Evolutionary conservation across 2,888 invertebrate species (phyloP), one percentile per base, ranked within the genome.

Genomic region (Synanthedon myopaeformis): DNA sequence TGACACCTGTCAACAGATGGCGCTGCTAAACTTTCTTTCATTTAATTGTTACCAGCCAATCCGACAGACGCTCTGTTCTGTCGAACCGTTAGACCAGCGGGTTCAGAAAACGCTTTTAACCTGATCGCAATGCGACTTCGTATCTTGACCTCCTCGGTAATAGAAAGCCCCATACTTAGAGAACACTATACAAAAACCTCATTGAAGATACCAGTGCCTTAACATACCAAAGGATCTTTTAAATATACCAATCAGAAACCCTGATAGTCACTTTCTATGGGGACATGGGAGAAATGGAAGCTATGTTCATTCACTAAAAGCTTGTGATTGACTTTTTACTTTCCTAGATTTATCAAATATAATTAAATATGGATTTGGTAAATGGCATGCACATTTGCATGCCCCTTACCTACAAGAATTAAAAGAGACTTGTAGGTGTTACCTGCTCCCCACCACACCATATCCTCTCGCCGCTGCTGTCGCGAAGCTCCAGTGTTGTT

Each of bases 401-500:
- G 3, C 1, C 2, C 17, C 17, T 1, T 17, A 17, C 17, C n/a
- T 42, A 42, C 6, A 42, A n/a, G 3, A 42, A 42, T 1, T 42
- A 42, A 42, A n/a, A 42, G 6, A 42, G n/a, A 42, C 23, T 4
- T 12, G 13, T 42, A 11, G 4, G 42, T 42, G 4, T 11, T 42
- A 93, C 89, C 73, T 79, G 80, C 62, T 92, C 90, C 0, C 92
- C 93, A 0, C 92, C 93, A 61, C 92, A 90, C 73, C 92, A 91
- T 41, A 93, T 76, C 0, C 90, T 85, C 54, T 90, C 89, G 0
- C 90, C 91, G 58, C 89, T 90, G 53, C 83, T 84, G 64, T 93
- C 93, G 10, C 91, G 79, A 0, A 92, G 86, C 60, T 91, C 89
- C 56, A 93, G 61, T 3, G 87, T 70, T 0, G 90, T 82, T 62